These are phyloP conservation scores for Scaptomyza montana DNA, from an alignment of 1,140 invertebrate species.

Conservation along the genomic window DNA sequence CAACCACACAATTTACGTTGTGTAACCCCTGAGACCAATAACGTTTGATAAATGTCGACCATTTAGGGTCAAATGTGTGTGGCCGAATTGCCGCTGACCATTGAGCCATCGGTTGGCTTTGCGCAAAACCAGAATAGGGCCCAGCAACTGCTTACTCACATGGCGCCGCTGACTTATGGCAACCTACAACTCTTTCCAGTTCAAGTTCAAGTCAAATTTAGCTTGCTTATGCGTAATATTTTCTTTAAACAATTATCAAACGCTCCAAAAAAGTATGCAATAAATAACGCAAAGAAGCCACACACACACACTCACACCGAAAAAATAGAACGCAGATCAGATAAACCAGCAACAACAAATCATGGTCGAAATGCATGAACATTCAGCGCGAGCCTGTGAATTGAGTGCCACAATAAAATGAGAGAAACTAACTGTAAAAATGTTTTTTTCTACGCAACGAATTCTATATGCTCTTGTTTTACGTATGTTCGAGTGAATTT, in stretches of 20 bases:
- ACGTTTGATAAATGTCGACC: constrained; percentile 82
- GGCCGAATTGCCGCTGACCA: constrained; percentile 30
- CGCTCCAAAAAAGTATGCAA: constrained; percentile 73
- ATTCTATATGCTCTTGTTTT: not conserved
- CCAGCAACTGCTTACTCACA: constrained; percentile 37
- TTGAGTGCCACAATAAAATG: constrained; percentile 63
- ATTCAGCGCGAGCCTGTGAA: constrained; percentile 44
- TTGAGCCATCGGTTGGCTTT: constrained; percentile 34
- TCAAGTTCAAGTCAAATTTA: constrained; percentile 27
- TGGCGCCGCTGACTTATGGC: constrained; percentile 63
- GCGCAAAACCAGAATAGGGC: constrained; percentile 39
- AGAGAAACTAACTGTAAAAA: constrained; percentile 9
- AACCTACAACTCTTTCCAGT: not conserved
- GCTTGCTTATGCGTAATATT: constrained; percentile 79
- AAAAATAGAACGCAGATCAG: constrained; percentile 21
- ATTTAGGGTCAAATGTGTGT: constrained; percentile 82
- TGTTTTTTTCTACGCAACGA: not conserved
- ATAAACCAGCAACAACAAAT: constrained; percentile 63
- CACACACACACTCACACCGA: constrained; percentile 18
- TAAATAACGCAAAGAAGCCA: constrained; percentile 65
- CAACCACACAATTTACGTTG: constrained; percentile 80
- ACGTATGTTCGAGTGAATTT: too few relatives aligned
- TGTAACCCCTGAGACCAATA: constrained; percentile 82
- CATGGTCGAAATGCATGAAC: constrained; percentile 63
- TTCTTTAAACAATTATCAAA: constrained; percentile 82